Base-by-base conservation (phyloP, 2,888 invertebrate genomes). In the Pristionchus exspectatus region DNA sequence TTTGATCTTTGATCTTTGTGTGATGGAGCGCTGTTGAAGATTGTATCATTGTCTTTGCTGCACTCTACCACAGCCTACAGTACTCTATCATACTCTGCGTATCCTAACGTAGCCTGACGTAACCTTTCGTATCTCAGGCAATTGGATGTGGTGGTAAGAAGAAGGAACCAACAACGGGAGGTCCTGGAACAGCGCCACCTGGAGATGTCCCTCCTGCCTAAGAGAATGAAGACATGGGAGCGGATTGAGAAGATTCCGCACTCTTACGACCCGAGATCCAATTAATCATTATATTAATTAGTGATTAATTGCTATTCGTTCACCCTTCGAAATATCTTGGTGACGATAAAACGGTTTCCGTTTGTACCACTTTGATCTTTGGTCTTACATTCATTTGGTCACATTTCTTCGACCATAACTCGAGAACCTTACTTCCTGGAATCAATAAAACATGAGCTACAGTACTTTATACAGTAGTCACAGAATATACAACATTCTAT, bases 251-350 rank as follows among this genome's bases (percentile, higher is more conserved):
- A 59, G 59, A 59, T 21, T 59, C 59, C 24, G 66, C 66, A 16
- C 66, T 24, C 66, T 66, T n/a, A 56, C 56, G 56, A 66, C n/a
- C 66, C 21, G 66, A 66, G 66, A 66, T 66, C 66, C 66, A 66
- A 66, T 66, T 66, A 66, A 66, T 66, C 66, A 38, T 38, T 38
- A 38, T 38, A n/a, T 66, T 66, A 66, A 66, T 66, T 66, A 24
- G 21, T n/a, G 66, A 66, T 24, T 24, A 56, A 12, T 56, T 18
- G 18, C 56, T 50, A 50, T 50, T 50, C 59, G 24, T 24, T 59
- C 59, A 59, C 59, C 18, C 59, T 14, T 59, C 59, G 59, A 59
- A 24, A 59, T 59, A 59, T 18, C 14, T 24, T 59, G 59, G 59
- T 59, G 59, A 59, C 59, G 59, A 59, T 59, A 59, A 59, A 59